phyloP scores from a whole-genome alignment of 2,797 vertebrate genomes.

The Eremophila alpestris region DNA sequence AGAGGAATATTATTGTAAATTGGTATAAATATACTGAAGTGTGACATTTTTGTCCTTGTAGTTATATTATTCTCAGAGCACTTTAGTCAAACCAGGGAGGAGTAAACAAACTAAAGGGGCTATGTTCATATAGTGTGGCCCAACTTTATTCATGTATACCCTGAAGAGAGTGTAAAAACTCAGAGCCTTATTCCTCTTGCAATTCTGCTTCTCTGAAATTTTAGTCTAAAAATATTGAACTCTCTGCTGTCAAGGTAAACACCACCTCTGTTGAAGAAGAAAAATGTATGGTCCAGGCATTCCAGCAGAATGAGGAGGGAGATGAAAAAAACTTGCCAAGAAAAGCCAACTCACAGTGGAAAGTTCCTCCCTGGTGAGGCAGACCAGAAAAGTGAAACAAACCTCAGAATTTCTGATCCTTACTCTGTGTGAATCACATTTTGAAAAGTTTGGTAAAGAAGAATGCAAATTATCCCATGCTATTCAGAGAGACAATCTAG shows the following conservation, averaged over 20 bases:
- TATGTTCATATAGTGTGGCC: not conserved
- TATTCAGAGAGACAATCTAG: not conserved
- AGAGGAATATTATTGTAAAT: not conserved
- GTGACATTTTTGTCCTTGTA: not conserved
- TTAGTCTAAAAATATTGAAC: not conserved
- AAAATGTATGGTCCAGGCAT: not conserved
- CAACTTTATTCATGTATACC: not conserved
- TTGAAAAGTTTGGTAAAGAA: not conserved
- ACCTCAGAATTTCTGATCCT: not conserved
- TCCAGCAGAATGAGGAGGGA: not conserved
- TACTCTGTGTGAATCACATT: not conserved
- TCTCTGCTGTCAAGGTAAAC: not conserved
- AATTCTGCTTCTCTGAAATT: not conserved
- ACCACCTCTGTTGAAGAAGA: not conserved
- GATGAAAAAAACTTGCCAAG: not conserved
- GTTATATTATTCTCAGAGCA: not conserved
- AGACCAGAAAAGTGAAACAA: not conserved
- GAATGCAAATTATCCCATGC: not conserved
- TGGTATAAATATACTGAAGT: not conserved
- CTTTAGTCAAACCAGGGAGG: not conserved
- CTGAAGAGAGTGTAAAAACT: not conserved
- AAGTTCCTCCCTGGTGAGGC: not conserved
- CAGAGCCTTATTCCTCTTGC: not conserved
- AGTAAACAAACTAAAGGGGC: not conserved
- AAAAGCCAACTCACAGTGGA: not conserved